phyloP scores from a whole-genome alignment of 2,113 vertebrate genomes.

The Cichladusa arquata region DNA sequence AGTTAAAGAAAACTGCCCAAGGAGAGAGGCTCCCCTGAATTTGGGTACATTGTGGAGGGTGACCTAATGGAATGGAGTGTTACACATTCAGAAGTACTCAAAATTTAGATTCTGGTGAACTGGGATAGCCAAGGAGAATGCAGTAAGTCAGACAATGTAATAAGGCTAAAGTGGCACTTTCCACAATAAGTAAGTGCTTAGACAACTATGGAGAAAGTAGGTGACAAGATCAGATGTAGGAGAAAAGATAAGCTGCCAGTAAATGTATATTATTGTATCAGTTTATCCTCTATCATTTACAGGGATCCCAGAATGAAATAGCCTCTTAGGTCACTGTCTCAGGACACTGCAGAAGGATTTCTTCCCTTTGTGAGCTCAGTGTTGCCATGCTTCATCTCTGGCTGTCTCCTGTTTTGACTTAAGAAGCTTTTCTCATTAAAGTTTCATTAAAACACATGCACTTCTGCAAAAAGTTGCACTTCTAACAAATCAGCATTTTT shows the following conservation, averaged over 20 bases:
- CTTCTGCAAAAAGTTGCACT: background rate
- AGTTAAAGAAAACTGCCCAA: background rate
- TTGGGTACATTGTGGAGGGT: background rate
- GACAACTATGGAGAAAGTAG: background rate
- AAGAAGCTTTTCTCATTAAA: background rate
- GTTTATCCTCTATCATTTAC: background rate
- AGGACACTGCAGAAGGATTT: background rate
- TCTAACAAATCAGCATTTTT: conserved; percentile 25
- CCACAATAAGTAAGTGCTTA: background rate
- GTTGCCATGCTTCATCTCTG: background rate
- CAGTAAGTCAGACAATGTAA: background rate
- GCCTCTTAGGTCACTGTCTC: background rate
- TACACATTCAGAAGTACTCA: background rate
- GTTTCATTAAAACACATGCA: background rate
- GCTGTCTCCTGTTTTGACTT: background rate
- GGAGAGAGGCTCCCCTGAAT: background rate
- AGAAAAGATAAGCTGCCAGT: background rate
- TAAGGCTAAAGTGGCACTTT: background rate
- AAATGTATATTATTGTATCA: background rate
- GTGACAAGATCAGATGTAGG: background rate
- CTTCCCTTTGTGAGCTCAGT: background rate
- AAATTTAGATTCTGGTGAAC: background rate
- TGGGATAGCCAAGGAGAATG: background rate
- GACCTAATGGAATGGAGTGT: background rate
- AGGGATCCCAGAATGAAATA: background rate